phyloP scores from a whole-genome alignment of 2,113 vertebrate species.

The Daboia siamensis region DNA sequence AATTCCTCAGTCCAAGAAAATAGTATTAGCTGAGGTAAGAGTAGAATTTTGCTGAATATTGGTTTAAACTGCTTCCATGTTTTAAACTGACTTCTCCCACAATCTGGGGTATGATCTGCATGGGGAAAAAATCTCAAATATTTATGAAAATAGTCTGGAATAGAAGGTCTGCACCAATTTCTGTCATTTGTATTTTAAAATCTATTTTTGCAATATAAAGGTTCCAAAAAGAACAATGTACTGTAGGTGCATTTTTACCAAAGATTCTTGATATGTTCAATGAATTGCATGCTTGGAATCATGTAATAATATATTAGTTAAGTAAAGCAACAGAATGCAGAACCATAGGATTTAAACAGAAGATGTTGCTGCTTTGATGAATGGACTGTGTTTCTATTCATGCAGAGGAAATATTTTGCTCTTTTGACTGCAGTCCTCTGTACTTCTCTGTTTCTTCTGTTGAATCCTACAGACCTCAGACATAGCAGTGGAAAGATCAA shows the following conservation, averaged over 20 bases:
- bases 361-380: background rate
- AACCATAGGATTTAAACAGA: background rate
- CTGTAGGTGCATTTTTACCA: background rate
- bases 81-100: background rate
- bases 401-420: background rate
- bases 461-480: background rate
- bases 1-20: constrained; percentile 51
- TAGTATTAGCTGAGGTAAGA: constrained; percentile 57
- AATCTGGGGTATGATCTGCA: background rate
- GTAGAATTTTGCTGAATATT: background rate
- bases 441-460: background rate
- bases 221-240: background rate
- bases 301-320: background rate
- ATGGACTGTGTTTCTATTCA: background rate
- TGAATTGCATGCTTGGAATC: background rate
- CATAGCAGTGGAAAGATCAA: background rate
- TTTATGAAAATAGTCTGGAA: background rate
- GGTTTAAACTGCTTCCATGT: background rate
- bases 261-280: background rate
- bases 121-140: background rate
- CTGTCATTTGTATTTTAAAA: background rate
- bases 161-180: background rate
- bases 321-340: background rate
- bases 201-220: background rate
- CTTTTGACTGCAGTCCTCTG: background rate